Percentiles rank a stretch among this genome's conserved stretches.
phyloP scores from a whole-genome alignment of 2,888 invertebrate genomes.

The Charanyca ferruginea region DNA sequence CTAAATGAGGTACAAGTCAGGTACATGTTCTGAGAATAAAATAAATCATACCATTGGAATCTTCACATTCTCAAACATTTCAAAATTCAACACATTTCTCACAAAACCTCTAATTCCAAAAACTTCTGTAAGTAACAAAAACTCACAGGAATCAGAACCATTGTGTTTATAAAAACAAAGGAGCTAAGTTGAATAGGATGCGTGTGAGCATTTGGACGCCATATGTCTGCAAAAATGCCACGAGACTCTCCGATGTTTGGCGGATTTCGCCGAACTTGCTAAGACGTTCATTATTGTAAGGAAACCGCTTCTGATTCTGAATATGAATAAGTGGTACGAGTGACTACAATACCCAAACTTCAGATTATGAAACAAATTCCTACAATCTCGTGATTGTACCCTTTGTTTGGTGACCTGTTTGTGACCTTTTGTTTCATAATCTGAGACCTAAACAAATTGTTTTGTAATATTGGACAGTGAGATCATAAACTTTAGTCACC shows the following conservation, averaged over 20 bases:
- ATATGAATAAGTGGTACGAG: too few relatives aligned
- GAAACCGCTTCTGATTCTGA: background rate
- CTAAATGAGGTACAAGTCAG: too few relatives aligned
- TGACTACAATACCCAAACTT: too few relatives aligned
- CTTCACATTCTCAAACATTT: conserved; percentile 14
- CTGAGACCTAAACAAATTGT: too few relatives aligned
- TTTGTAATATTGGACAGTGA: too few relatives aligned
- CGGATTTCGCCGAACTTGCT: conserved; percentile 72
- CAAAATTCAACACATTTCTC: conserved; percentile 36
- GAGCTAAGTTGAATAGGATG: conserved; percentile 68
- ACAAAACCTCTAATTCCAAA: conserved; percentile 31
- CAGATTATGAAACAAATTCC: too few relatives aligned
- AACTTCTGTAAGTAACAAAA: conserved; percentile 39
- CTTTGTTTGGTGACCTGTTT: too few relatives aligned
- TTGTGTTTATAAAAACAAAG: conserved; percentile 62
- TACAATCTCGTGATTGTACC: too few relatives aligned
- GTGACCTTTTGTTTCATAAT: too few relatives aligned
- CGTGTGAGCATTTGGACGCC: conserved; percentile 82
- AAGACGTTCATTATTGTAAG: conserved; percentile 15
- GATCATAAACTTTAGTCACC: too few relatives aligned
- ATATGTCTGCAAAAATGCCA: conserved; percentile 81
- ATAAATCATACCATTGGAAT: background rate
- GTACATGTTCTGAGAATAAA: background rate
- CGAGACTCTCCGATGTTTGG: conserved; percentile 68
- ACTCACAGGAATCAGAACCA: conserved; percentile 23